Evolutionary conservation across 2,888 invertebrate genomes (phyloP), one percentile per base, ranked within the genome.

Genomic region (Coelopa pilipes): DNA sequence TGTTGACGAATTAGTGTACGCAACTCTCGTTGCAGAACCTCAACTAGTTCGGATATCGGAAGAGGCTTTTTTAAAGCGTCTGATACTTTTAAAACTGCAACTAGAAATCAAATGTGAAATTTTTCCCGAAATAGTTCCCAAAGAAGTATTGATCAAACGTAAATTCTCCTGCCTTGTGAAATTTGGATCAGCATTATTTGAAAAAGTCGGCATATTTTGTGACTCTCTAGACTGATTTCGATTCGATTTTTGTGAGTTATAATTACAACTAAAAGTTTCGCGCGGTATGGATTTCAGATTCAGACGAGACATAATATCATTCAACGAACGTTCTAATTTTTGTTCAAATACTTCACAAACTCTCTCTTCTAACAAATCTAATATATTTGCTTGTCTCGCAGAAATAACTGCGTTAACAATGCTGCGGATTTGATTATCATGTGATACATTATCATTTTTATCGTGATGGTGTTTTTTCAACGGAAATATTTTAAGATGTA

Each of bases 1-100:
- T 74, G 70, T 53, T 72, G 66, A 2, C 69, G 55, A 13, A 75
- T 72, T 17, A 55, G 60, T 15, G 70, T 70, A 24, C 70, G 34
- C 13, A 75, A 55, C 0, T 65, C 73, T 17, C 68, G 65, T 19
- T 76, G 76, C 2, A 76, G 21, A n/a, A 76, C 74, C 53, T 74
- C 76, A n/a, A n/a, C n/a, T n/a, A n/a, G n/a, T n/a, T n/a, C n/a
- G n/a, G n/a, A n/a, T n/a, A n/a, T n/a, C n/a, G n/a, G n/a, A n/a
- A n/a, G n/a, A n/a, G 0, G 72, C 74, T 2, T 53, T 45, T 65
- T 34, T 12, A 74, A 65, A 45, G 21, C 19, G 53, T 76, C 66
- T 1, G 72, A 60, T 4, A 76, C 74, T 49, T 74, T 74, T 13
- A 72, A 63, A 17, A 76, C 46, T 11, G 60, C 66, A 67, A 21